phyloP scores from a whole-genome alignment of 2,797 vertebrate genomes.

The Gymnothorax reevesii region DNA sequence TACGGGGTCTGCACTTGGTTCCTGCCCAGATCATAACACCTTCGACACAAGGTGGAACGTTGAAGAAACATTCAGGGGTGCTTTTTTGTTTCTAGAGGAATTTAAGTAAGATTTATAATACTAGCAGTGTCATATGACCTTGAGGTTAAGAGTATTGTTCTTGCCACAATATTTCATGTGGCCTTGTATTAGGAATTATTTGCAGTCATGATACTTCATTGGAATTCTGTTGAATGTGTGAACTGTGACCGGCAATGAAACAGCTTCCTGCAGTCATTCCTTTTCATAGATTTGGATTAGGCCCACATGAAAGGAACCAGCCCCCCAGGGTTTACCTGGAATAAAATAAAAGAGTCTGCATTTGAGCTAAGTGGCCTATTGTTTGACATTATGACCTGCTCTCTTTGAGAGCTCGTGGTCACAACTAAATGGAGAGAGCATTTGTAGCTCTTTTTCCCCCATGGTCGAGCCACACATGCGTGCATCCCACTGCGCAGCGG shows the following conservation, averaged over 20 bases:
- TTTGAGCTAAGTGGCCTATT: background rate
- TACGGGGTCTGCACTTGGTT: too few species aligned
- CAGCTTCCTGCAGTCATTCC: background rate
- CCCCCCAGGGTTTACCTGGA: background rate
- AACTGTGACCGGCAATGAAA: conserved; percentile 1
- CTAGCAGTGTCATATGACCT: background rate
- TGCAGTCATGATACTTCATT: background rate
- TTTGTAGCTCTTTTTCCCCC: background rate
- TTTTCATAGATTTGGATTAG: background rate
- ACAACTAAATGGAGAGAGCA: background rate
- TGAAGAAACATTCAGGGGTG: background rate
- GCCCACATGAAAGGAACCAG: background rate
- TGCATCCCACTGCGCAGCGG: background rate
- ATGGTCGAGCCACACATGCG: background rate
- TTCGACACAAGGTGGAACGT: background rate
- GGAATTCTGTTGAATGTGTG: background rate
- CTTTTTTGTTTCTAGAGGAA: background rate
- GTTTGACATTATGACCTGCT: background rate
- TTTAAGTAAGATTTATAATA: background rate
- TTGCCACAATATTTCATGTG: background rate
- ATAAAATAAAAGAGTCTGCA: background rate
- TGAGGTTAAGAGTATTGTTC: background rate
- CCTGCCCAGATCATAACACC: background rate
- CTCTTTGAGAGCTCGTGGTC: background rate
- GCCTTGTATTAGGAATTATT: background rate